These are phyloP conservation scores for Poeciliopsis paucimaculata DNA, from an alignment of 2,797 vertebrate species.

Conservation along the genomic window DNA sequence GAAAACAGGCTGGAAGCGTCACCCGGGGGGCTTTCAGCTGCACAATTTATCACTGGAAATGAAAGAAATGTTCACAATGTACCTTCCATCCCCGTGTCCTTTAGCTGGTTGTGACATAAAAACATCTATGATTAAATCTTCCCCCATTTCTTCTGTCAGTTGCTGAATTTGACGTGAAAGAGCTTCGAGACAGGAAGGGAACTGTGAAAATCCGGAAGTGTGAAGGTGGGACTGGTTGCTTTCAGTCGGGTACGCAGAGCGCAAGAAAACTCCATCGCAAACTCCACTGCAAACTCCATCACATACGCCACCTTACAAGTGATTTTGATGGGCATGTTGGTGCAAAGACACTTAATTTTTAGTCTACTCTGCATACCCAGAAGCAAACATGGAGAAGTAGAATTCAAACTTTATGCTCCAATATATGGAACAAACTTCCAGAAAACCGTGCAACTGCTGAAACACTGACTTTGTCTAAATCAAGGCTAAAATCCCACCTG, in stretches of 20 bases:
- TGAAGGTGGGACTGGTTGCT: not conserved
- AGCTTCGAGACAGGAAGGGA: not conserved
- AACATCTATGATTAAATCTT: not conserved
- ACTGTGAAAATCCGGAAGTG: not conserved
- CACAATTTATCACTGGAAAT: constrained; percentile 19
- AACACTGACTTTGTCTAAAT: too few species aligned
- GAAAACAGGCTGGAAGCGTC: constrained; percentile 32
- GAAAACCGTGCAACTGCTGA: too few species aligned
- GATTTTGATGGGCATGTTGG: not conserved
- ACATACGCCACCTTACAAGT: too few species aligned
- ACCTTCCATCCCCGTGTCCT: constrained; percentile 10
- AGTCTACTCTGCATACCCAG: not conserved
- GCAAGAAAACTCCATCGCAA: not conserved
- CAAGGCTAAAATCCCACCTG: too few species aligned
- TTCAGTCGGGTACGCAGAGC: not conserved
- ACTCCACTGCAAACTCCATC: not conserved
- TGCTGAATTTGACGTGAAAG: not conserved
- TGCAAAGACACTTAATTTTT: not conserved
- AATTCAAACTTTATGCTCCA: not conserved
- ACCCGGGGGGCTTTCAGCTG: constrained; percentile 20
- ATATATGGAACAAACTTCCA: too few species aligned
- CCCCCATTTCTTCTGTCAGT: not conserved
- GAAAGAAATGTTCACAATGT: constrained; percentile 20
- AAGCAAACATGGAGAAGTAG: not conserved
- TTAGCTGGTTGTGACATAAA: constrained; percentile 3